These are phyloP conservation scores for Hypomesus transpacificus DNA, from an alignment of 2,113 vertebrate genomes.

Conservation along the genomic window DNA sequence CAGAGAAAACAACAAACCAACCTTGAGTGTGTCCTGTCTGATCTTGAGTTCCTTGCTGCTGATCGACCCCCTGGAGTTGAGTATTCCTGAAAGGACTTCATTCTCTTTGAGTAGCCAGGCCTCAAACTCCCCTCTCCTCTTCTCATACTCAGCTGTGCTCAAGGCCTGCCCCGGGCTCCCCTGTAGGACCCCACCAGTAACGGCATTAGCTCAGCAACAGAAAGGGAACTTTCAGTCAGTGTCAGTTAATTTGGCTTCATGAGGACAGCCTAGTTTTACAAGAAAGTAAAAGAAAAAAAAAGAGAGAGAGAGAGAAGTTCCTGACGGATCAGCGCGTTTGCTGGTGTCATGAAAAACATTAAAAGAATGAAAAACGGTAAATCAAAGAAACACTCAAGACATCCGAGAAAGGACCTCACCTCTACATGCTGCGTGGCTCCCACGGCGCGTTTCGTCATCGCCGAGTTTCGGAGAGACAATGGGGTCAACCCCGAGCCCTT, in stretches of 20 bases:
- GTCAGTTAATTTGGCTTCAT: no score
- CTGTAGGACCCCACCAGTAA: constrained; percentile 42
- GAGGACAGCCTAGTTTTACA: no score
- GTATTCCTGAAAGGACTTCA: constrained; percentile 66
- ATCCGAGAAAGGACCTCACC: no score
- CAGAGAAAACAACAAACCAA: constrained; percentile 45
- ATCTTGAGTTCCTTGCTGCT: constrained; percentile 57
- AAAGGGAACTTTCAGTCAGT: not conserved
- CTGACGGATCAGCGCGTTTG: no score
- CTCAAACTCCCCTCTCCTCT: constrained; percentile 71
- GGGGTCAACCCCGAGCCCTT: not conserved
- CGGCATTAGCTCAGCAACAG: not conserved
- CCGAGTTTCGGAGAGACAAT: no score
- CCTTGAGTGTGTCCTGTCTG: constrained; percentile 72
- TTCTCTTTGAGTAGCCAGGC: constrained; percentile 79
- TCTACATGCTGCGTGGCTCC: no score
- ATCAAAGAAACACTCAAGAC: no score
- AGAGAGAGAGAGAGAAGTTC: no score
- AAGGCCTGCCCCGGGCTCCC: constrained; percentile 4
- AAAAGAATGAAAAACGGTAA: no score
- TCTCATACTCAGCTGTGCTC: constrained; percentile 3
- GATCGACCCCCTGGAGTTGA: constrained; percentile 34
- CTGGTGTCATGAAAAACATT: no score
- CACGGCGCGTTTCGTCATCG: no score
- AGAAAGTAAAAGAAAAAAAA: no score